Conservation (phyloP, 2,797 vertebrate species). For the Cryptoblepharus egeriae region DNA sequence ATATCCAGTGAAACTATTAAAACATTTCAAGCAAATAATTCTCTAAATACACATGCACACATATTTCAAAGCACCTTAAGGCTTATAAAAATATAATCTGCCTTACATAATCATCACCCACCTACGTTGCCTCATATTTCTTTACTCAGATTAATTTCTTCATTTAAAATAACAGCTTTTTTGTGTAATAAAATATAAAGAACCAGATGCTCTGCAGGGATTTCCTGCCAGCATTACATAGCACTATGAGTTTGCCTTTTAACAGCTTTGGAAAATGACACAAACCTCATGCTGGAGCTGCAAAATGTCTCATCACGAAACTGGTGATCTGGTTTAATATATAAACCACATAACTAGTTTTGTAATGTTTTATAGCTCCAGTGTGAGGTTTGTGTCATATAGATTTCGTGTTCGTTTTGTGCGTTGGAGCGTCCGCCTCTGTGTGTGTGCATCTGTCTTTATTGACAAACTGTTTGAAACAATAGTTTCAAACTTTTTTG, state of each 20-base stretch:
- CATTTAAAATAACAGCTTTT: slow-evolving; percentile 32
- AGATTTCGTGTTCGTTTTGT: no score
- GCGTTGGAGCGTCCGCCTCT: no score
- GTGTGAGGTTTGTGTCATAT: no score
- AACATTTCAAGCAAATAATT: slow-evolving; percentile 12
- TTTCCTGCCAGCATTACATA: slow-evolving; percentile 37
- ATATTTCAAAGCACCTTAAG: slow-evolving; percentile 12
- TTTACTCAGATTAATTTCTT: slow-evolving; percentile 30
- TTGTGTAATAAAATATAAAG: slow-evolving; percentile 10
- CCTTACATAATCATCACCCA: slow-evolving; percentile 1
- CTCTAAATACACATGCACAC: slow-evolving; percentile 8
- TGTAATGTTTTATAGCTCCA: no score
- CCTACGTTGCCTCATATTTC: not conserved
- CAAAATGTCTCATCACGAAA: slow-evolving; percentile 20
- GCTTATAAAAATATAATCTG: slow-evolving; percentile 22
- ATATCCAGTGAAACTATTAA: not conserved
- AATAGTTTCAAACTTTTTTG: slow-evolving; percentile 4
- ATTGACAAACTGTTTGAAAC: no score
- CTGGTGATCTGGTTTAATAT: slow-evolving; percentile 5
- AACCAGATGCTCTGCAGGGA: slow-evolving; percentile 20
- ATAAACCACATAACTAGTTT: not conserved
- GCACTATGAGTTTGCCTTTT: slow-evolving; percentile 16
- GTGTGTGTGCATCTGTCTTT: not conserved
- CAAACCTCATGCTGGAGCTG: not conserved
- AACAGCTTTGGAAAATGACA: slow-evolving; percentile 15